Conservation (phyloP, 1,140 invertebrate species). For the Drosophila varians region DNA sequence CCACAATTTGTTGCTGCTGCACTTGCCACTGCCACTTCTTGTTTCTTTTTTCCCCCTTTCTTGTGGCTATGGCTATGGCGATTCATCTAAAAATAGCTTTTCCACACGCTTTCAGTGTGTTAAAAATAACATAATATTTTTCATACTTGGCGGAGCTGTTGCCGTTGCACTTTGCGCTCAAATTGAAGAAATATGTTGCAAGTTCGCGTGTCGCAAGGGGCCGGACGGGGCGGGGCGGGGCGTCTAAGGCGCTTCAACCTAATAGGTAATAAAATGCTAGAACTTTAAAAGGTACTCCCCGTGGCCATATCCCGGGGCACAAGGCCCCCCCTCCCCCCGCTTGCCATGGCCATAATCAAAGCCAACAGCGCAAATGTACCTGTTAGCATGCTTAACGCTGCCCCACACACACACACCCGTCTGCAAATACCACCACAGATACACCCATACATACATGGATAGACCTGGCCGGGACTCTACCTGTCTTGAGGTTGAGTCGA, state of each 20-base stretch:
- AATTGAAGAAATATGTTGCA: slow-evolving; percentile 75
- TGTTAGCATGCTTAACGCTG: slow-evolving; percentile 43
- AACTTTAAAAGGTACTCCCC: slow-evolving; percentile 44
- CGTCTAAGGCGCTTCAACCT: slow-evolving; percentile 29
- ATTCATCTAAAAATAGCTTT: slow-evolving; percentile 76
- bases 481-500: slow-evolving; percentile 37
- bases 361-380: slow-evolving; percentile 60
- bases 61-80: slow-evolving; percentile 42
- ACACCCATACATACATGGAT: background rate
- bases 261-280: slow-evolving; percentile 78
- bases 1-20: slow-evolving; percentile 39
- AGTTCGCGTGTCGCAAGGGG: slow-evolving; percentile 42
- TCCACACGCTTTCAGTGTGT: slow-evolving; percentile 79
- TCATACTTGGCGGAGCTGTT: slow-evolving; percentile 47
- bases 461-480: slow-evolving; percentile 30
- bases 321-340: background rate
- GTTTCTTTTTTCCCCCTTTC: slow-evolving; percentile 9
- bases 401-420: slow-evolving; percentile 2
- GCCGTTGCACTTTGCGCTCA: slow-evolving; percentile 50
- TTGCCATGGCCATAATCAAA: slow-evolving; percentile 44
- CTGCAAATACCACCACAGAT: background rate
- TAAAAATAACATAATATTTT: slow-evolving; percentile 82
- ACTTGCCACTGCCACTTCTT: slow-evolving; percentile 5
- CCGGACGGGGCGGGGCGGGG: background rate
- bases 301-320: no score